A percentile compares a stretch with the other conserved stretches of the same genome.
phyloP scores from a whole-genome alignment of 2,888 invertebrate species.

The Erynnis tages region DNA sequence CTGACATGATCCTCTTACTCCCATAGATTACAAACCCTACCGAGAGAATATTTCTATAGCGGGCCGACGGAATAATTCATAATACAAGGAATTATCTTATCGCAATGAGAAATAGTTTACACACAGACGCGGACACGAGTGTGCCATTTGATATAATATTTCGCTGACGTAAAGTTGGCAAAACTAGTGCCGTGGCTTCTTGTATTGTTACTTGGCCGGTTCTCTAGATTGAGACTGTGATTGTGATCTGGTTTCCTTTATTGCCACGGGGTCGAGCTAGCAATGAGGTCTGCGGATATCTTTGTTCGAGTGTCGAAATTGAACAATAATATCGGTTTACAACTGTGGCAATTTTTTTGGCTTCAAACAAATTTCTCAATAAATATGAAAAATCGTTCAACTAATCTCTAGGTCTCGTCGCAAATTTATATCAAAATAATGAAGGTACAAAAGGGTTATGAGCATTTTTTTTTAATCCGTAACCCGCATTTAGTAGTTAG shows the following conservation, averaged over 20 bases:
- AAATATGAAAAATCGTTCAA: too few species aligned
- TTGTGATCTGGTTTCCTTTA: constrained; percentile 37
- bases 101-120: constrained; percentile 39
- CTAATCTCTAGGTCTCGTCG: too few species aligned
- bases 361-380: too few species aligned
- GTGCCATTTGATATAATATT: constrained; percentile 52
- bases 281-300: constrained; percentile 2
- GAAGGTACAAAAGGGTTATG: too few species aligned
- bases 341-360: neutral
- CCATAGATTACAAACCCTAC: constrained; percentile 61
- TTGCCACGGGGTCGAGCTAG: constrained; percentile 23
- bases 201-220: constrained; percentile 48
- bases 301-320: constrained; percentile 2
- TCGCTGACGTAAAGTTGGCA: constrained; percentile 50
- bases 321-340: constrained; percentile 5
- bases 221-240: constrained; percentile 40
- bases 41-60: constrained; percentile 37
- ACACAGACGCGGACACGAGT: constrained; percentile 36
- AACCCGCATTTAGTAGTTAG: too few species aligned
- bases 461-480: too few species aligned
- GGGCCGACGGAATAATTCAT: constrained; percentile 48
- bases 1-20: constrained; percentile 79
- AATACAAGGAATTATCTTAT: constrained; percentile 38
- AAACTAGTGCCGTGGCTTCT: constrained; percentile 49
- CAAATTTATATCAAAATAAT: too few species aligned